Conservation (phyloP, 2,888 invertebrate genomes). For the Hedychridium roseum region DNA sequence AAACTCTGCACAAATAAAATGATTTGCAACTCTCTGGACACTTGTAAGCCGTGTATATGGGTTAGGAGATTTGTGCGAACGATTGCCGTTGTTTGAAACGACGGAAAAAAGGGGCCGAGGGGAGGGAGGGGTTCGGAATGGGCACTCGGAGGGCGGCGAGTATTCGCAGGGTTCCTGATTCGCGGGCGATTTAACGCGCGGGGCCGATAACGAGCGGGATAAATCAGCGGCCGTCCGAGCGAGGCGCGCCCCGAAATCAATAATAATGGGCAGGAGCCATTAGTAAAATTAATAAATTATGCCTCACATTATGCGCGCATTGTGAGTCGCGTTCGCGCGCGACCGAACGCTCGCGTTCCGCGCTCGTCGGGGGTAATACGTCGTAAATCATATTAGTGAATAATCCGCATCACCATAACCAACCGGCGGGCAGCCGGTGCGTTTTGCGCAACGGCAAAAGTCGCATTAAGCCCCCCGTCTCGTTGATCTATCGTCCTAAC, state of each 20-base stretch:
- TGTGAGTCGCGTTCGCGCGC: slow-evolving; percentile 54
- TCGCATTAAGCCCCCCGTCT: slow-evolving; percentile 30
- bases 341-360: slow-evolving; percentile 29
- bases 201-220: slow-evolving; percentile 61
- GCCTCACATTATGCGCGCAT: slow-evolving; percentile 63
- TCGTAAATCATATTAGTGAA: slow-evolving; percentile 65
- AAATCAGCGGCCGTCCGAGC: slow-evolving; percentile 59
- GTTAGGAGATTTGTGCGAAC: no score
- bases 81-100: no score
- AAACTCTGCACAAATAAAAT: not conserved
- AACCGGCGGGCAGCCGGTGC: slow-evolving; percentile 44
- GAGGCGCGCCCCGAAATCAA: slow-evolving; percentile 58
- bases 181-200: slow-evolving; percentile 54
- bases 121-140: not conserved
- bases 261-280: slow-evolving; percentile 64
- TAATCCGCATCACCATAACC: slow-evolving; percentile 63
- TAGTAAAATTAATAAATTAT: slow-evolving; percentile 65
- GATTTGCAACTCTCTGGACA: not conserved
- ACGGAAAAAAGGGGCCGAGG: not conserved
- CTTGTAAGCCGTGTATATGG: not conserved
- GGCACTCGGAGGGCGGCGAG: slow-evolving; percentile 25
- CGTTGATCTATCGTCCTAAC: slow-evolving; percentile 5
- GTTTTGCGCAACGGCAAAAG: slow-evolving; percentile 52
- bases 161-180: slow-evolving; percentile 47
- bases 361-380: slow-evolving; percentile 55